Conservation (phyloP, 2,113 vertebrate genomes). For the Stomatorhinus ivindoensis region DNA sequence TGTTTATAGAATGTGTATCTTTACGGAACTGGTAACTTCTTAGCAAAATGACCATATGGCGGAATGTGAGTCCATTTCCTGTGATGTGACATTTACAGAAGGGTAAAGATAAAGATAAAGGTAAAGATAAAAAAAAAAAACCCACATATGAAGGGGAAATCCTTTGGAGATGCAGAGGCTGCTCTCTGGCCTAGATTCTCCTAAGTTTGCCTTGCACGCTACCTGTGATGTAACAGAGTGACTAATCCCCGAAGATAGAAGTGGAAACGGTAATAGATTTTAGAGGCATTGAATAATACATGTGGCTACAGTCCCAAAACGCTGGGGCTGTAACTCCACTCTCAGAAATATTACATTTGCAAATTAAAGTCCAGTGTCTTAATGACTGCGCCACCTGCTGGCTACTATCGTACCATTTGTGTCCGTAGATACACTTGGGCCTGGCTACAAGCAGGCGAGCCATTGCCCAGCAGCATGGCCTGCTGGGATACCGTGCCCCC, state of each 20-base stretch:
- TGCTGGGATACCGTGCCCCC: slow-evolving; percentile 73
- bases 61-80: neutral
- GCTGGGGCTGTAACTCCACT: neutral
- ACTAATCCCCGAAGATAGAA: slow-evolving; percentile 4
- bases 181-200: neutral
- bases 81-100: slow-evolving; percentile 5
- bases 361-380: neutral
- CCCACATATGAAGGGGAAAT: neutral
- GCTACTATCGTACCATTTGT: slow-evolving; percentile 73
- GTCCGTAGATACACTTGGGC: slow-evolving; percentile 93
- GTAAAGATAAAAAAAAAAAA: too few relatives aligned
- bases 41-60: neutral
- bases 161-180: neutral
- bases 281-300: neutral
- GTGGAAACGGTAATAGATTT: neutral
- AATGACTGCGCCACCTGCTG: neutral
- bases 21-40: neutral
- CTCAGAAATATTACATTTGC: neutral
- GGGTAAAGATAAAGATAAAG: too few relatives aligned
- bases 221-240: neutral
- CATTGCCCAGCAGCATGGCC: slow-evolving; percentile 81
- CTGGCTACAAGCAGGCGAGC: slow-evolving; percentile 80
- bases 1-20: neutral
- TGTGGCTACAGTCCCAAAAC: neutral
- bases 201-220: neutral